Base-by-base conservation (phyloP, 2,888 invertebrate genomes). In the Leptopilina myrica region DNA sequence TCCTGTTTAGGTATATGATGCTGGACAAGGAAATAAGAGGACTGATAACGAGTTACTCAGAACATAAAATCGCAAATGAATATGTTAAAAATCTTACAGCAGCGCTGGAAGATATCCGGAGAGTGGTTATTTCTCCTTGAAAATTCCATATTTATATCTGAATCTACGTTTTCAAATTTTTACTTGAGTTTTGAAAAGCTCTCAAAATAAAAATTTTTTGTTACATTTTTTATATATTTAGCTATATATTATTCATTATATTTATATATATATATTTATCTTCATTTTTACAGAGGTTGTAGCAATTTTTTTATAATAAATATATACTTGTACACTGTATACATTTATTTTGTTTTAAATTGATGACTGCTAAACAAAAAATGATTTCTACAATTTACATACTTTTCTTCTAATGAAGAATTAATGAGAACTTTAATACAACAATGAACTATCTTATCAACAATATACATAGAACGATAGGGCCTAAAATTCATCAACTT, bases 11-110 rank as follows among this genome's bases (percentile, higher is more conserved):
- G 76, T 99, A 99, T 91, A 96, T 96, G 78, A 97, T 98, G 56
- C 95, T 95, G 87, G 95, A 97, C 43, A 94, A 96, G 84, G 94
- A 94, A 84, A 92, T 98, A 49, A 98, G 98, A 14, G 95, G 96
- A 64, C 94, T 97, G 73, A 95, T 97, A 11, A 96, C 97, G 0
- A 95, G 96, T 82, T 98, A 98, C 90, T 94, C 94, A 82, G 92
- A 94, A 1, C 93, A 95, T 84, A 94, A 95, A 77, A 93, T 95
- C 90, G 96, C 96, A 77, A 92, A 93, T 26, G 94, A 95, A 80
- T 98, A 96, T 89, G 93, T 95, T 5, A 93, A 95, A 80, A 95
- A 95, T 77, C 92, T 97, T 67, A 93, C 94, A 84, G 92, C 94
- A 83, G 95, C 97, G 26, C 95, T 97, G 88, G 93, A 95, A 87